These are phyloP conservation scores for Gavia stellata DNA, from an alignment of 2,113 vertebrate species.

Conservation along the genomic window DNA sequence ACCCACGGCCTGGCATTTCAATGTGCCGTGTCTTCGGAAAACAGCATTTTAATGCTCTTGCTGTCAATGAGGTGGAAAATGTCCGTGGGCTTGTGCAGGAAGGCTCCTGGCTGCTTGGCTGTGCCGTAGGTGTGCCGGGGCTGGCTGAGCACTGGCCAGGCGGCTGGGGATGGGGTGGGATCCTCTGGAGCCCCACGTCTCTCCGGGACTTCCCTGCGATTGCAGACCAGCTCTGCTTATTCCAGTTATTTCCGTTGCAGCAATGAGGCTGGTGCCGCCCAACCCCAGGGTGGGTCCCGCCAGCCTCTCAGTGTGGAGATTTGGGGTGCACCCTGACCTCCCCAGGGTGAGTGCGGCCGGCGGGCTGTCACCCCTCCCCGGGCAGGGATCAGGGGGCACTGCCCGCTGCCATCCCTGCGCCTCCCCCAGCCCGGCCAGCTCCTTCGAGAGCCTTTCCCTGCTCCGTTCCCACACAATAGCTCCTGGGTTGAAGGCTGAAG, in stretches of 20 bases:
- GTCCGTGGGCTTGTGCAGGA: background rate
- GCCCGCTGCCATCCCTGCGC: background rate
- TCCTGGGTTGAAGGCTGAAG: background rate
- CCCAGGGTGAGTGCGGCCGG: accelerated
- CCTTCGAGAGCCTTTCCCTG: background rate
- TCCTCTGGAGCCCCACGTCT: accelerated
- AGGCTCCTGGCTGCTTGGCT: background rate
- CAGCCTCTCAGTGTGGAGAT: accelerated
- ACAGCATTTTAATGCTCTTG: background rate
- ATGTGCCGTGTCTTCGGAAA: background rate
- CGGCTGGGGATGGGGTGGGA: background rate
- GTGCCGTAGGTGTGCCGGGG: background rate
- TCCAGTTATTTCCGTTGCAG: background rate
- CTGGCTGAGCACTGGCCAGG: background rate
- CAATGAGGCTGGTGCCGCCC: background rate
- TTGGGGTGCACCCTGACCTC: background rate
- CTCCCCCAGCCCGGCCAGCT: background rate
- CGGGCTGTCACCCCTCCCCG: background rate
- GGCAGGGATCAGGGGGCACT: background rate
- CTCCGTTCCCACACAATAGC: background rate
- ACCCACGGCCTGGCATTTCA: conserved; percentile 24
- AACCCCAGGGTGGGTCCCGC: background rate
- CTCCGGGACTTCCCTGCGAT: background rate
- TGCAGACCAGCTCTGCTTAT: background rate
- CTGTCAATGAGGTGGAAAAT: background rate